phyloP scores from a whole-genome alignment of 2,797 vertebrate species.

The Lepus oiostolus region DNA sequence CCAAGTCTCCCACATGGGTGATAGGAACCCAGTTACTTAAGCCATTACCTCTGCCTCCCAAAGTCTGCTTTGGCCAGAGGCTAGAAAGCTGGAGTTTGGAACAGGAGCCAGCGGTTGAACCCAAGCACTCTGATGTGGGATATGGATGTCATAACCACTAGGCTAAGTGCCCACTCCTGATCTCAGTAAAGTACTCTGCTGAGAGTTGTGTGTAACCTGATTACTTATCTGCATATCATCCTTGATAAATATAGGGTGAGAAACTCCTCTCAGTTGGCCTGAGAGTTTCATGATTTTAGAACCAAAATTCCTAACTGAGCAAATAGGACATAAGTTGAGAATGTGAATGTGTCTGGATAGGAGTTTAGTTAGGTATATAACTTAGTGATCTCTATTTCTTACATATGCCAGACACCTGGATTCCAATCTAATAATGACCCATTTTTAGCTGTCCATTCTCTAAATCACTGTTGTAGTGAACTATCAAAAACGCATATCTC shows the following conservation, averaged over 20 bases:
- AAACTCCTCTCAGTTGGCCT: neutral
- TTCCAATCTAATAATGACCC: conserved; percentile 55
- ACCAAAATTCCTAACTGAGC: neutral
- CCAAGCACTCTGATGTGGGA: too few relatives aligned
- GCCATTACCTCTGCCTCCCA: too few relatives aligned
- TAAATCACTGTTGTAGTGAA: conserved; percentile 52
- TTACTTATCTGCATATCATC: conserved; percentile 38
- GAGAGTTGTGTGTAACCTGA: conserved; percentile 19
- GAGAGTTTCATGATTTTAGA: conserved; percentile 5
- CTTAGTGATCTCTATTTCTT: conserved; percentile 51
- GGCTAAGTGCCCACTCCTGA: too few relatives aligned
- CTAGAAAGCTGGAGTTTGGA: too few relatives aligned
- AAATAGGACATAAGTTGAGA: conserved; percentile 51
- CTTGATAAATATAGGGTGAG: conserved; percentile 33
- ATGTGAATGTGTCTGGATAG: neutral
- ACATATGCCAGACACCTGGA: conserved; percentile 64
- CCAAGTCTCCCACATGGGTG: too few relatives aligned
- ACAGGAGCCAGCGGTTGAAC: too few relatives aligned
- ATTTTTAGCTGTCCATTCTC: conserved; percentile 9
- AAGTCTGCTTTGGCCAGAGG: too few relatives aligned
- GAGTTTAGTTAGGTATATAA: conserved; percentile 25
- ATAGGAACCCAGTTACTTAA: too few relatives aligned
- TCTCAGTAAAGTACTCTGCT: neutral
- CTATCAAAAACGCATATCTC: conserved; percentile 53
- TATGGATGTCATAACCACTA: too few relatives aligned